Evolutionary conservation across 1,140 invertebrate genomes (phyloP).

Genomic region (Solenopsis invicta): DNA sequence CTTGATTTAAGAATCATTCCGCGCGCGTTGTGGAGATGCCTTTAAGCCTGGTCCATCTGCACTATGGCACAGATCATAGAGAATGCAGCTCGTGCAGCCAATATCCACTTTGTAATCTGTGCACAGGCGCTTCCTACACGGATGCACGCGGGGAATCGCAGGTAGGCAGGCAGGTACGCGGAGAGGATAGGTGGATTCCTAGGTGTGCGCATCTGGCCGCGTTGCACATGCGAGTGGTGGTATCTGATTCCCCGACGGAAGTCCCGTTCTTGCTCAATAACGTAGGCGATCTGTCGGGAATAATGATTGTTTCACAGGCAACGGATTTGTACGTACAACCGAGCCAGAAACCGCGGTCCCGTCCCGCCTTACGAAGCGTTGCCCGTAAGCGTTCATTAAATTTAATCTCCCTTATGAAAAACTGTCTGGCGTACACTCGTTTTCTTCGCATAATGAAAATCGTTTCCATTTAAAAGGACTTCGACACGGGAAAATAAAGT

Average conservation of each 20-base stretch:
- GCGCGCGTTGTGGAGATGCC: conserved; percentile 13
- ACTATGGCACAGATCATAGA: conserved; percentile 61
- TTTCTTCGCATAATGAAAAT: conserved; percentile 45
- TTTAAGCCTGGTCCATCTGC: conserved; percentile 59
- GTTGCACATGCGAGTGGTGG: conserved; percentile 64
- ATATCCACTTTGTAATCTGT: conserved; percentile 75
- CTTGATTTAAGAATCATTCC: background rate
- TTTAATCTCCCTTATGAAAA: conserved; percentile 31
- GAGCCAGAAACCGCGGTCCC: conserved; percentile 19
- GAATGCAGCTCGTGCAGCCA: conserved; percentile 49
- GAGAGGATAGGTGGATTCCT: conserved; percentile 58
- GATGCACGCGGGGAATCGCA: conserved; percentile 65
- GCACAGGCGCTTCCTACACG: conserved; percentile 62
- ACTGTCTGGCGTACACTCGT: conserved; percentile 8
- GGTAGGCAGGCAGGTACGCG: conserved; percentile 51
- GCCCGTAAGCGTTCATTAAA: conserved; percentile 4
- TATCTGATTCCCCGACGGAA: conserved; percentile 81
- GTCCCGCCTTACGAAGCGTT: background rate
- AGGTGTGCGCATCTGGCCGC: conserved; percentile 60
- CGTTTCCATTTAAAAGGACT: conserved; percentile 23
- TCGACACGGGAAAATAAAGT: conserved; percentile 25
- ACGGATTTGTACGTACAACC: conserved; percentile 40
- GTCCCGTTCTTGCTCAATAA: conserved; percentile 82
- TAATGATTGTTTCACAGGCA: conserved; percentile 69
- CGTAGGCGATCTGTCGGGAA: conserved; percentile 77